Evolutionary conservation across 1,140 invertebrate species (phyloP), one percentile per base, ranked within the genome.

Genomic region (Tetramorium alpestre): DNA sequence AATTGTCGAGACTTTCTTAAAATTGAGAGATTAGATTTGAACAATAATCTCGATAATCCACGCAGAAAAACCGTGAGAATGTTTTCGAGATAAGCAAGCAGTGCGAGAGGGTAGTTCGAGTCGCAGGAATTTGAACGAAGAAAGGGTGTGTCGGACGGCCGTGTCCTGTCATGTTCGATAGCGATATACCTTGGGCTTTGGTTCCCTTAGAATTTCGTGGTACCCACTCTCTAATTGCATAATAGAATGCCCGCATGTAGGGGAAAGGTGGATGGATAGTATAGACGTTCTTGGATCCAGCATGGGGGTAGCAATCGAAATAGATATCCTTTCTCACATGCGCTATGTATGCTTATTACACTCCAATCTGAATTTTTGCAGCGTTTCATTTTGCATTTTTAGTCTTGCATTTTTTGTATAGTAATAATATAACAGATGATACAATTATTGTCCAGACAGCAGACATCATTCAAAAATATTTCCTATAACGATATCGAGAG

Each of bases 101-200:
- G 90, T 91, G 89, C 87, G 86, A 88, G 88, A 91, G 89, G 87
- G 89, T 88, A 88, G 92, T 91, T 87, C 88, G 90, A 91, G 91
- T 93, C 92, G 92, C 91, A 92, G 90, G 93, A 94, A 90, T 95
- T 92, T 90, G 93, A 95, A 95, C 95, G 94, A 95, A 95, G 95
- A 95, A 95, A 95, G 94, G 95, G 94, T 95, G 95, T 95, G 95
- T 95, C 95, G 93, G 94, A 93, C 93, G 93, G 94, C 89, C 94
- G 91, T 95, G 94, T 95, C 93, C 94, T 95, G 94, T 94, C 94
- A 94, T 94, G 94, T 95, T 93, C 94, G 94, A 95, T 95, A 94
- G 92, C 93, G 94, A 94, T 95, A 94, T 95, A 94, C 93, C 93
- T 94, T 93, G 91, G 91, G 90, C 90, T 92, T 89, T 90, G 91